phyloP scores from a whole-genome alignment of 2,113 vertebrate species.

The Pelecanoides urinatrix region DNA sequence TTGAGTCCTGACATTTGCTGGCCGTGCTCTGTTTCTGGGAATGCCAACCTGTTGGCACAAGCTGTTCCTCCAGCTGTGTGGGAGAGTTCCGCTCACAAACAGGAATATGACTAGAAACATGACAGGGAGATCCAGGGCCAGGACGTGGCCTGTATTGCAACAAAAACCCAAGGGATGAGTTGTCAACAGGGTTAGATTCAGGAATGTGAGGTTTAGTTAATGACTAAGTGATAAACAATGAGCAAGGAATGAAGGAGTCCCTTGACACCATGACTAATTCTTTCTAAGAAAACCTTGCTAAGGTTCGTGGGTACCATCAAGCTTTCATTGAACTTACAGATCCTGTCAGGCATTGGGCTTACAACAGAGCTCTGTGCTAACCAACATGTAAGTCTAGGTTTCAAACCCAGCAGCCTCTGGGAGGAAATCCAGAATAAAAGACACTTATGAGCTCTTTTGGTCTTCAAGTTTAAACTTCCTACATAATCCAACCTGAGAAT shows the following conservation, averaged over 20 bases:
- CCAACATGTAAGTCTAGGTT: background rate
- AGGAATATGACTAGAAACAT: fast-evolving
- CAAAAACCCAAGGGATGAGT: background rate
- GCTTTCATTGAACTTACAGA: background rate
- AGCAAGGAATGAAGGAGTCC: background rate
- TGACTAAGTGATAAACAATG: background rate
- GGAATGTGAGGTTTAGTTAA: background rate
- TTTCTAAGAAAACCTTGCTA: background rate
- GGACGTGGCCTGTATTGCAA: background rate
- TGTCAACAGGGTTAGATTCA: background rate
- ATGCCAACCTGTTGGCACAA: background rate
- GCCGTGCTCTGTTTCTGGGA: background rate
- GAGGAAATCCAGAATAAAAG: background rate
- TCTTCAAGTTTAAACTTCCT: background rate
- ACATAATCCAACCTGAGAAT: background rate
- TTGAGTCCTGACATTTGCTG: background rate
- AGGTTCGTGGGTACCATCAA: background rate
- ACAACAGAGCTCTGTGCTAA: background rate
- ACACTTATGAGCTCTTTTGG: background rate
- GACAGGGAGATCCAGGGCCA: background rate
- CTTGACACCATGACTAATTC: background rate
- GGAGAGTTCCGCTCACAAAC: background rate
- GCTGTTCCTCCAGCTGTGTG: background rate
- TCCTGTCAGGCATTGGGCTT: background rate
- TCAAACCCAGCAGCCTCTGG: background rate